These are phyloP conservation scores for Apteryx mantelli DNA, from an alignment of 2,113 vertebrate species.

Conservation along the genomic window DNA sequence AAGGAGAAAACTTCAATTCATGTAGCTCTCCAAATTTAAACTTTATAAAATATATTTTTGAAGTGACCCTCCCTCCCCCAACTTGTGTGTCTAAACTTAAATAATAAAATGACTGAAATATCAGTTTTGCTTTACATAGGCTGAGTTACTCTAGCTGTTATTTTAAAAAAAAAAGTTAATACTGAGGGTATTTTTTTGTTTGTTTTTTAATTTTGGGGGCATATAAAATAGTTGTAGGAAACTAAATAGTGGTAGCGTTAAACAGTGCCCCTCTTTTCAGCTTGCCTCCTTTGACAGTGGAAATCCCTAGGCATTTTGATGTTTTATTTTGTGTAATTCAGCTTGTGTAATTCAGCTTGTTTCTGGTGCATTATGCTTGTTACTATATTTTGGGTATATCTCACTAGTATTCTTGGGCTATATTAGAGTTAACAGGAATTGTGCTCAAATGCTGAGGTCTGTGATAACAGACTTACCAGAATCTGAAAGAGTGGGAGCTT, in stretches of 20 bases:
- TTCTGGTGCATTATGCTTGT: rapidly evolving
- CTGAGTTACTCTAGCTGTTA: neutral
- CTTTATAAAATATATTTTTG: neutral
- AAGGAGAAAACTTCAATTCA: neutral
- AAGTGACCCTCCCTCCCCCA: neutral
- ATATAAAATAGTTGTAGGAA: neutral
- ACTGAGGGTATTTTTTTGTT: neutral
- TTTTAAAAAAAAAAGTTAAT: neutral
- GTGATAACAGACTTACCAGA: neutral
- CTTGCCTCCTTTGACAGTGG: neutral
- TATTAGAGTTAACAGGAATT: neutral
- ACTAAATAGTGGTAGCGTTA: neutral
- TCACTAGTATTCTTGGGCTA: neutral
- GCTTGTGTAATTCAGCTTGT: neutral
- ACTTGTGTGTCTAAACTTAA: neutral
- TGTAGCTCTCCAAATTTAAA: neutral
- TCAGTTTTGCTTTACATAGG: neutral
- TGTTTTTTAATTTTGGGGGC: neutral
- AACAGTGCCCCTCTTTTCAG: neutral
- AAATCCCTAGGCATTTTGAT: neutral
- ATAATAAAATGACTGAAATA: neutral
- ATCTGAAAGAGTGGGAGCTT: neutral
- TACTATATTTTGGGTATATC: neutral
- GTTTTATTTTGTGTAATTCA: neutral
- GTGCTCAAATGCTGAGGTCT: neutral